Percentiles rank a stretch among this genome's conserved stretches.
These are phyloP conservation scores for Arge pagana DNA, from an alignment of 2,888 invertebrate genomes.

Conservation along the genomic window DNA sequence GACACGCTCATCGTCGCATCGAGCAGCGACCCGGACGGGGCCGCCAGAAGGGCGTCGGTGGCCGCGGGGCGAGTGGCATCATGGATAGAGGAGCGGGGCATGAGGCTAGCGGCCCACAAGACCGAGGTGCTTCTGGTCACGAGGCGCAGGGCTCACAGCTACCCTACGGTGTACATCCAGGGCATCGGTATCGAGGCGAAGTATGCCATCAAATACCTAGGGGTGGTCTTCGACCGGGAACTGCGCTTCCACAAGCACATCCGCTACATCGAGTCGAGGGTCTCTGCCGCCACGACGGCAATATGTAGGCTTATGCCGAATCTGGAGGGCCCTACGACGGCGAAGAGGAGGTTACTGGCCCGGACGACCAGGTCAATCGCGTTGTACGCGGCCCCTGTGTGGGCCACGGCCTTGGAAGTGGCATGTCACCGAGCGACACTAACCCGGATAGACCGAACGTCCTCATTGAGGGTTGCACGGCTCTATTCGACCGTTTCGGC, in stretches of 20 bases:
- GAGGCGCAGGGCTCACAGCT: background rate
- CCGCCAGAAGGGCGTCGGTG: background rate
- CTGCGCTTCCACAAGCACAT: background rate
- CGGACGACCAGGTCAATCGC: background rate
- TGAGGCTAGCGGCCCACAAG: background rate
- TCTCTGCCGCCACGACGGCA: background rate
- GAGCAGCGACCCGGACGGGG: background rate
- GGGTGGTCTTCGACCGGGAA: slow-evolving; percentile 8
- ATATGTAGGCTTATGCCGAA: slow-evolving; percentile 1
- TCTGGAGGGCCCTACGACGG: background rate
- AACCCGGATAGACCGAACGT: no score
- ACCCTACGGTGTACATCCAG: background rate
- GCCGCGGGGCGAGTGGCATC: background rate
- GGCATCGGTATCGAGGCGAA: background rate
- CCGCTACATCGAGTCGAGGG: background rate
- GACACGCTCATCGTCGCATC: background rate
- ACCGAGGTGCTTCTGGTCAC: background rate
- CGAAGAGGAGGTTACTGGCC: slow-evolving; percentile 10
- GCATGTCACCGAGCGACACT: no score
- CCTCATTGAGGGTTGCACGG: slow-evolving; percentile 25
- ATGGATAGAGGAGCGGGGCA: background rate
- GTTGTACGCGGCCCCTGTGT: slow-evolving; percentile 15
- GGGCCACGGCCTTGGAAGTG: slow-evolving; percentile 13
- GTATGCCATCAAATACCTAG: slow-evolving; percentile 6
- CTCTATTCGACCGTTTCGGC: slow-evolving; percentile 29